Evolutionary conservation across 2,797 vertebrate genomes (phyloP).

Genomic region (Mormyrops attenuatus): DNA sequence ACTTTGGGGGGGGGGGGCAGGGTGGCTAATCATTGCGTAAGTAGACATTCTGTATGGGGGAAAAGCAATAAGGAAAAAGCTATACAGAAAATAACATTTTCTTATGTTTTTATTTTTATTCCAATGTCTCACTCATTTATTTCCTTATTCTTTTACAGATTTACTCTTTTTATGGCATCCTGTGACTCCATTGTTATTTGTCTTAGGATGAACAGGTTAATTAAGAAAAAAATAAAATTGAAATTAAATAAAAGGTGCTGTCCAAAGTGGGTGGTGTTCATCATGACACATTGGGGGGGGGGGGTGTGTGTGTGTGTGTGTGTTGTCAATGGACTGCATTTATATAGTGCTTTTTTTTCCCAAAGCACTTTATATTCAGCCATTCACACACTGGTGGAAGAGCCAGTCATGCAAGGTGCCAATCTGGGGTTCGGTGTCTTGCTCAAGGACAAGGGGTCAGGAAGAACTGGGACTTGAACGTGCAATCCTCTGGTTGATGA

Average conservation of each 20-base stretch:
- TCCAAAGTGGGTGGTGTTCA: background rate
- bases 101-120: background rate
- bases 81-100: background rate
- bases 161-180: background rate
- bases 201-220: background rate
- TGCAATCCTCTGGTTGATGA: too few species aligned
- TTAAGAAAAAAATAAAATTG: background rate
- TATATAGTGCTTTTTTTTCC: too few species aligned
- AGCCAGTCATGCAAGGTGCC: too few species aligned
- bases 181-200: background rate
- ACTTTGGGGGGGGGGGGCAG: background rate
- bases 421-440: too few species aligned
- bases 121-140: background rate
- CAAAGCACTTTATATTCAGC: too few species aligned
- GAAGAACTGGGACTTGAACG: too few species aligned
- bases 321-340: too few species aligned
- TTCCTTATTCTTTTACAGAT: too few species aligned
- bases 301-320: too few species aligned
- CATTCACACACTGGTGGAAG: too few species aligned
- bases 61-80: background rate
- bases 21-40: background rate
- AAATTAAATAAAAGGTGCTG: background rate
- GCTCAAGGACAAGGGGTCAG: too few species aligned
- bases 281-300: background rate
- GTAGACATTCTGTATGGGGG: background rate